These are phyloP conservation scores for Aporophyla lueneburgensis DNA, from an alignment of 2,888 invertebrate species.

Conservation along the genomic window DNA sequence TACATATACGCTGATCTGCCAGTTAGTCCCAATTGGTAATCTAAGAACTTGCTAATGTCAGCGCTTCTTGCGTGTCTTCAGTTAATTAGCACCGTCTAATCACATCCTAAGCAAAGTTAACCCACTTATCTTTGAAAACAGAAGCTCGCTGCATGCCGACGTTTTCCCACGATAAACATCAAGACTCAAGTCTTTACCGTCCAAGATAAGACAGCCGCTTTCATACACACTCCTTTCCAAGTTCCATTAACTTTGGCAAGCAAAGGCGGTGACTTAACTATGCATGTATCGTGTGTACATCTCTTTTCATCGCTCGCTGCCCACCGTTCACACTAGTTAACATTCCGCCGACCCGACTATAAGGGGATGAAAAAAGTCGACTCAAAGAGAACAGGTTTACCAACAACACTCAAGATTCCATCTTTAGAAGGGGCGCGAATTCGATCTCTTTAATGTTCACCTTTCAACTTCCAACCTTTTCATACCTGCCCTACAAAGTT, in stretches of 20 bases:
- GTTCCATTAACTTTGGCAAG: slow-evolving; percentile 88
- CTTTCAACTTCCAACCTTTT: slow-evolving; percentile 63
- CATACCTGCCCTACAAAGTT: slow-evolving; percentile 53
- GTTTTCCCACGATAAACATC: slow-evolving; percentile 71
- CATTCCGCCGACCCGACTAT: slow-evolving; percentile 73
- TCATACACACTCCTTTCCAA: slow-evolving; percentile 78
- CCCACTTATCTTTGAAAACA: slow-evolving; percentile 70
- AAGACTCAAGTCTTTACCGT: slow-evolving; percentile 77
- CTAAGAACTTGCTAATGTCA: background rate
- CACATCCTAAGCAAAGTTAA: slow-evolving; percentile 53
- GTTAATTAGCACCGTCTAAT: slow-evolving; percentile 33
- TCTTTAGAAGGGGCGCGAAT: slow-evolving; percentile 81
- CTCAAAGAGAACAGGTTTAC: slow-evolving; percentile 79
- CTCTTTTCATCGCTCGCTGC: slow-evolving; percentile 84
- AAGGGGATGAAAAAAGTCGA: slow-evolving; percentile 80
- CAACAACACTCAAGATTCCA: slow-evolving; percentile 78
- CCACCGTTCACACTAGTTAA: slow-evolving; percentile 82
- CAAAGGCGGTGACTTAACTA: slow-evolving; percentile 83
- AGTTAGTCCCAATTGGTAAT: background rate
- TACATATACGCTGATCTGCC: background rate
- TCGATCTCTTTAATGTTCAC: slow-evolving; percentile 78
- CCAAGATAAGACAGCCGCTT: slow-evolving; percentile 82
- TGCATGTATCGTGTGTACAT: slow-evolving; percentile 89
- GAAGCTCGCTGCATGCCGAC: slow-evolving; percentile 57
- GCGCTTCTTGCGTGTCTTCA: background rate